These are phyloP conservation scores for Allobates femoralis DNA, from an alignment of 2,797 vertebrate genomes.

Conservation along the genomic window DNA sequence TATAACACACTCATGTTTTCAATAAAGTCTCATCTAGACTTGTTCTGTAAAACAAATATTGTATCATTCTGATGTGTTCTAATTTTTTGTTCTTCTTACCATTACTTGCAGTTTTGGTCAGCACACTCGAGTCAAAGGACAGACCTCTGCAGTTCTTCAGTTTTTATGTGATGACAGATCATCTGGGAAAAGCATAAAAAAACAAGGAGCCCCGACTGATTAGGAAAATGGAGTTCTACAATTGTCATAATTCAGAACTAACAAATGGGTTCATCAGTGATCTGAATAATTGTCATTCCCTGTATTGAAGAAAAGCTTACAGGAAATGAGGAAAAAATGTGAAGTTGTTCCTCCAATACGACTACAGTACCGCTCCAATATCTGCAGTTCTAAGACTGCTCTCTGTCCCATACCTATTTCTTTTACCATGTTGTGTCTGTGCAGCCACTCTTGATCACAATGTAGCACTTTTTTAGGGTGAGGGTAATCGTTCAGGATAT, in stretches of 20 bases:
- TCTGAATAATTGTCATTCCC: neutral
- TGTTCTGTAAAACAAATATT: no score
- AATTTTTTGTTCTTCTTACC: neutral
- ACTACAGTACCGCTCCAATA: constrained; percentile 5
- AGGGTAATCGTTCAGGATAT: constrained; percentile 26
- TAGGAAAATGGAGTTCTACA: neutral
- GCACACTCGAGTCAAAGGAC: neutral
- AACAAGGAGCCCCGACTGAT: constrained; percentile 22
- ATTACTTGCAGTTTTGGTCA: constrained; percentile 11
- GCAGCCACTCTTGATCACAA: constrained; percentile 4
- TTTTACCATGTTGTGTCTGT: constrained; percentile 8
- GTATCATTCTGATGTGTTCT: neutral
- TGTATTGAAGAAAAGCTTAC: constrained; percentile 11
- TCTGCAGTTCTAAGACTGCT: neutral
- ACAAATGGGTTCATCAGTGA: constrained; percentile 13
- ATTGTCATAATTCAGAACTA: neutral
- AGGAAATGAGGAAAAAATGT: constrained; percentile 4
- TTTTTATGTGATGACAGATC: neutral
- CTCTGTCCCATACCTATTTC: neutral
- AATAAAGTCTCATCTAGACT: no score
- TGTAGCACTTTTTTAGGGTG: constrained; percentile 57
- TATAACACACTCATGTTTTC: no score
- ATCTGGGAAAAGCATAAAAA: neutral
- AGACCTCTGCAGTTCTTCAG: constrained; percentile 18
- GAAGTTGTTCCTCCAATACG: neutral